Base-by-base conservation (phyloP, 2,113 vertebrate species). In the Butorides virescens region DNA sequence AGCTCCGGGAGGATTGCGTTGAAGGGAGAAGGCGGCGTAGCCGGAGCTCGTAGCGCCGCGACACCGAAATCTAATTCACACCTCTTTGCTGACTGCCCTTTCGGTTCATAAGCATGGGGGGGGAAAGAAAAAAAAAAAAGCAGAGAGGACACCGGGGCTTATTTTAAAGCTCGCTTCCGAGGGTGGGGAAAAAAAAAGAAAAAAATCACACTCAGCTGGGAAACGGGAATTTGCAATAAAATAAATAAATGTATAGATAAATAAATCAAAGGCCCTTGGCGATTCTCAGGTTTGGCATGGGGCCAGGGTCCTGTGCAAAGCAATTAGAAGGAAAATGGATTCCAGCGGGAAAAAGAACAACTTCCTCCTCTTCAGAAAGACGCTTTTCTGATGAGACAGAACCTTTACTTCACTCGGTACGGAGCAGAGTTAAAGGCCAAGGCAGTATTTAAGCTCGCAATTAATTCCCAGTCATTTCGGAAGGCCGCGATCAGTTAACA, bases 51-150 rank as follows among this genome's bases (percentile, higher is more conserved):
- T n/a, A 49, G 34, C 13, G 2, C 67, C 2, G 2, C 16, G 12
- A 86, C 50, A 58, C 72, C 4, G 4, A 85, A 88, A 97, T 97
- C 49, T 92, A 95, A 97, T 97, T 97, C 91, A 83, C 89, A 94
- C 82, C 79, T 97, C 80, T 50, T n/a, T 15, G 27, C 47, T 70
- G 75, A 11, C 65, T 58, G 71, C 86, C 82, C 42, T 86, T 80
- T 65, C 23, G 10, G 30, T 70, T 37, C 36, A 36, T 66, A 59
- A 29, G 61, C 29, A 10, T 1, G 14, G 49, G n/a, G 52, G 68
- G 70, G 42, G 42, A n/a, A n/a, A n/a, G 10, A 39, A 39, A 39
- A 20, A 47, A 39, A n/a, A 59, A 17, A 83, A 76, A 37, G 46
- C 1, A 0, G 37, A 68, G 63, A 83, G 27, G 76, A 55, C 13